These are phyloP conservation scores for Hermaeophaga mercurialis DNA, from an alignment of 2,888 invertebrate species.

Conservation along the genomic window DNA sequence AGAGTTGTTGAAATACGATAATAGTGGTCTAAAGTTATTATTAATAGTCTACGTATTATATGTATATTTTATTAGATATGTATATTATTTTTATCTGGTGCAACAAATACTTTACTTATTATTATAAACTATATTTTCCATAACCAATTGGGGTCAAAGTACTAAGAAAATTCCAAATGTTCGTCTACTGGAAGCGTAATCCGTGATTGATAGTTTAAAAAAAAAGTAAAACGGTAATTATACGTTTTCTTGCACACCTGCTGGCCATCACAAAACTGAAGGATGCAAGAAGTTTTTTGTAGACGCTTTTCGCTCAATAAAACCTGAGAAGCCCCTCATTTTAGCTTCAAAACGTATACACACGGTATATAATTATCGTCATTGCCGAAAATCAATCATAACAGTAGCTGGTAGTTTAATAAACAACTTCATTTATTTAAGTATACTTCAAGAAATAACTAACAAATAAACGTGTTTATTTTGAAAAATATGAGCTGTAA, in stretches of 20 bases:
- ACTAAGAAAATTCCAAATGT: too few relatives aligned
- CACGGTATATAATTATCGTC: conserved; percentile 11
- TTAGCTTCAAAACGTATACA: conserved; percentile 5
- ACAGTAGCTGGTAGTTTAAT: conserved; percentile 16
- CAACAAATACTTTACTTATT: too few relatives aligned
- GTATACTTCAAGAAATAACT: too few relatives aligned
- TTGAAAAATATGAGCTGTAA: too few relatives aligned
- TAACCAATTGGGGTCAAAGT: too few relatives aligned
- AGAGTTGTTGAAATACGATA: too few relatives aligned
- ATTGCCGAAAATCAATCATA: conserved; percentile 19
- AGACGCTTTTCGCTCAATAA: conserved; percentile 12
- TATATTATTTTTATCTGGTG: too few relatives aligned
- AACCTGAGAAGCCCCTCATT: conserved; percentile 7
- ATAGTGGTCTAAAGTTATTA: too few relatives aligned
- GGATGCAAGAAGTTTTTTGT: conserved; percentile 1
- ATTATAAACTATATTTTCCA: too few relatives aligned
- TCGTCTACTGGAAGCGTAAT: background rate
- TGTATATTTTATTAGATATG: too few relatives aligned
- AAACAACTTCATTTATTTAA: conserved; percentile 15
- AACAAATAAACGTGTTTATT: too few relatives aligned
- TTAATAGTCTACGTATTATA: too few relatives aligned
- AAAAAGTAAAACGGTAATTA: background rate
- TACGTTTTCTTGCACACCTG: conserved; percentile 4
- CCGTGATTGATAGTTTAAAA: background rate
- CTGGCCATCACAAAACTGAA: conserved; percentile 10